Evolutionary conservation across 2,888 invertebrate genomes (phyloP).

Genomic region (Sarcophaga subvicina): DNA sequence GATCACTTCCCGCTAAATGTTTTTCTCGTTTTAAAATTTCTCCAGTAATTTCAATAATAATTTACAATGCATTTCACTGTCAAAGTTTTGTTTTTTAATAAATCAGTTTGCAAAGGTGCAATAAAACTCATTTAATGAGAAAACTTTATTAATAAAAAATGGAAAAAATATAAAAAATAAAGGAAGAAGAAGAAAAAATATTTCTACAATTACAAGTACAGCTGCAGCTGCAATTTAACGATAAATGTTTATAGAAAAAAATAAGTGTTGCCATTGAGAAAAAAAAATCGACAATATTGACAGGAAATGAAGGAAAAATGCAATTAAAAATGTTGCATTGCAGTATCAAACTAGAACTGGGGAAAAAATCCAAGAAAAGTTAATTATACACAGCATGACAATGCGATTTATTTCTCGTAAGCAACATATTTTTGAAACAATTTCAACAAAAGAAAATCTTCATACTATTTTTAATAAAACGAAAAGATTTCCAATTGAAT

Average conservation of each 20-base stretch:
- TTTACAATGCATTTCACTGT: constrained; percentile 14
- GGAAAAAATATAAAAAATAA: background rate
- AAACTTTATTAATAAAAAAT: no score
- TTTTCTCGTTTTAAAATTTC: no score
- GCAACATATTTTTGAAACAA: no score
- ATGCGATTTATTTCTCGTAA: no score
- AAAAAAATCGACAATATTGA: constrained; percentile 14
- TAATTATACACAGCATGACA: no score
- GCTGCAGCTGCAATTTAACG: constrained; percentile 4
- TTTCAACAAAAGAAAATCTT: no score
- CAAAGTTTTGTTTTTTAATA: constrained; percentile 43
- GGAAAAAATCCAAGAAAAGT: no score
- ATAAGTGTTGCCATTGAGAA: background rate
- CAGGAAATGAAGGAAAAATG: constrained; percentile 15
- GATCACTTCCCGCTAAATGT: no score
- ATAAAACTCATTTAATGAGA: constrained; percentile 29
- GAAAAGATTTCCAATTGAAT: no score
- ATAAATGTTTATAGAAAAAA: constrained; percentile 26
- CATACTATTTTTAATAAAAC: no score
- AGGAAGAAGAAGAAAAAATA: constrained; percentile 9
- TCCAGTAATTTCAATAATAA: constrained; percentile 1
- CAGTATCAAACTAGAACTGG: background rate
- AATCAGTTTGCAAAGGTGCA: constrained; percentile 38
- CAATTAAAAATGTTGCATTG: constrained; percentile 18
- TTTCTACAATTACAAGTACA: constrained; percentile 9